Evolutionary conservation across 2,888 invertebrate genomes (phyloP).

Genomic region (Synergus itoensis): DNA sequence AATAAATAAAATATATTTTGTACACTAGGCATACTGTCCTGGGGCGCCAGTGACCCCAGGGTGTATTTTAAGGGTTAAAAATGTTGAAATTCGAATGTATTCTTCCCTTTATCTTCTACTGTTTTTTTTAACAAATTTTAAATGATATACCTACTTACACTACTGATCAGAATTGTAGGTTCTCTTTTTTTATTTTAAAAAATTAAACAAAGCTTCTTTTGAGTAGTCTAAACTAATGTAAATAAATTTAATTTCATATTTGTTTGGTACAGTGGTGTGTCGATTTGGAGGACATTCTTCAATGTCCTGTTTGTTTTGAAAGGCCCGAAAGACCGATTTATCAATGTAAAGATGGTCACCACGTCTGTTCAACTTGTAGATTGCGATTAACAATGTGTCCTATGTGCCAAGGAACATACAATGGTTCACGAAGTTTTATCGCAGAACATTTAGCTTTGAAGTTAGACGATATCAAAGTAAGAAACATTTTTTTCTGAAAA

Average conservation of each 20-base stretch:
- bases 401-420: conserved; percentile 79
- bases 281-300: conserved; percentile 79
- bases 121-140: too few species aligned
- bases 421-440: conserved; percentile 80
- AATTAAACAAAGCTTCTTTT: not conserved
- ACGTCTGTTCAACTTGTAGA: conserved; percentile 80
- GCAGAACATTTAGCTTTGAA: conserved; percentile 80
- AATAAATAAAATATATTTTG: too few species aligned
- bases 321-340: conserved; percentile 79
- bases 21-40: too few species aligned
- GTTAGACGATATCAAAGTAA: conserved; percentile 73
- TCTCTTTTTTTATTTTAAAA: too few species aligned
- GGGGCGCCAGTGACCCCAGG: too few species aligned
- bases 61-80: too few species aligned
- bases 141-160: too few species aligned
- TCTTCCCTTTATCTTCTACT: too few species aligned
- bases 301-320: conserved; percentile 82
- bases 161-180: too few species aligned
- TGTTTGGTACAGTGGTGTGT: conserved; percentile 47
- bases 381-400: conserved; percentile 79
- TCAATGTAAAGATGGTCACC: conserved; percentile 81
- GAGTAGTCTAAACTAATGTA: not conserved
- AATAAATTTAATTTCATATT: not conserved
- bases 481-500: not conserved
- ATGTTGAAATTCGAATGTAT: too few species aligned